Percentiles rank a stretch among this genome's conserved stretches.
Conservation (phyloP, 1,140 invertebrate genomes). For the Pseudomyrmex concolor region DNA sequence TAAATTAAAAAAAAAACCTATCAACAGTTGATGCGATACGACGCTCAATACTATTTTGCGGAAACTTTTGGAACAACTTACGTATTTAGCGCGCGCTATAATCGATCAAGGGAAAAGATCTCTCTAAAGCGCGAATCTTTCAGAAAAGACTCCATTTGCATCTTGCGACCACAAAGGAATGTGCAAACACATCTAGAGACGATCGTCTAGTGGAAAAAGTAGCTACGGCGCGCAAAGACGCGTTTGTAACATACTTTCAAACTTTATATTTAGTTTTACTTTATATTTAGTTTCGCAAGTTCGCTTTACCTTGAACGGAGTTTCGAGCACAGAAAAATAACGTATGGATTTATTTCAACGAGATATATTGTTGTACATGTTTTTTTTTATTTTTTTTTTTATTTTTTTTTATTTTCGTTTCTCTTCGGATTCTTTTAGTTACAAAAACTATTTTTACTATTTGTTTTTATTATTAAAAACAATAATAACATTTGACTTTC, state of each 20-base stretch:
- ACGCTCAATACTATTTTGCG: no score
- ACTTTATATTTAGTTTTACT: slow-evolving; percentile 14
- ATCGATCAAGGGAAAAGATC: neutral
- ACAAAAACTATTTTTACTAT: no score
- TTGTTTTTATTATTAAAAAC: no score
- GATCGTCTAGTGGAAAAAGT: slow-evolving; percentile 1
- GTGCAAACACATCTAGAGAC: slow-evolving; percentile 30
- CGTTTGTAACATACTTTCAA: slow-evolving; percentile 10
- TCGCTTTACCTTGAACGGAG: slow-evolving; percentile 11
- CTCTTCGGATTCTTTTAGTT: neutral
- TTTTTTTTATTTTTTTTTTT: no score
- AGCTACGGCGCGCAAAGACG: slow-evolving; percentile 4
- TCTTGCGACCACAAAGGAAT: slow-evolving; percentile 8
- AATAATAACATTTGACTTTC: no score
- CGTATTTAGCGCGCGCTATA: neutral
- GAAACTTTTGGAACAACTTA: no score
- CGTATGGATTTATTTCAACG: slow-evolving; percentile 5
- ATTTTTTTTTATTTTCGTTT: neutral
- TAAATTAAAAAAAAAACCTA: no score
- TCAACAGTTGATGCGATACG: no score
- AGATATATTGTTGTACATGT: slow-evolving; percentile 1
- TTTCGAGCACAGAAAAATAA: slow-evolving; percentile 4
- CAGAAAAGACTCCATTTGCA: slow-evolving; percentile 15
- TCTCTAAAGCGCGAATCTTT: slow-evolving; percentile 24
- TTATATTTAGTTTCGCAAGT: slow-evolving; percentile 23